phyloP scores from a whole-genome alignment of 2,888 invertebrate species.

The Cheilosia scutellata region DNA sequence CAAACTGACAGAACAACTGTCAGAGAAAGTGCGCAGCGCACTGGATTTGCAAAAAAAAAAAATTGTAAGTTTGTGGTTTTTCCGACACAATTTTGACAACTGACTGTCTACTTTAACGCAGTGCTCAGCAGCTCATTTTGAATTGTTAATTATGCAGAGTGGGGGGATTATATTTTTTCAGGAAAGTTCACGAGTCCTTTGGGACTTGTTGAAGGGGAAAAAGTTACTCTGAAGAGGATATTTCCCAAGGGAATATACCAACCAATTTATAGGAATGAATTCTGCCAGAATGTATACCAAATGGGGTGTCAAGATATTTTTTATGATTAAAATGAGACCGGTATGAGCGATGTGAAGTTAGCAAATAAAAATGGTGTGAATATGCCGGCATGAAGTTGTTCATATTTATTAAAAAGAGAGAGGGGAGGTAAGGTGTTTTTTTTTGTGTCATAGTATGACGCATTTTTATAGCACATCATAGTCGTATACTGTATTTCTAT shows the following conservation, averaged over 20 bases:
- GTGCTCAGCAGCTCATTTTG: slow-evolving; percentile 8
- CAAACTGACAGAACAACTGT: slow-evolving; percentile 62
- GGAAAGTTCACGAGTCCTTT: slow-evolving; percentile 35
- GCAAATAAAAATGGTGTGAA: slow-evolving; percentile 10
- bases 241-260: slow-evolving; percentile 39
- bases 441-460: too few species aligned
- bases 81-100: slow-evolving; percentile 59
- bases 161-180: background rate
- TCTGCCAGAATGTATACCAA: background rate
- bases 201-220: slow-evolving; percentile 20
- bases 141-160: slow-evolving; percentile 48
- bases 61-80: slow-evolving; percentile 19
- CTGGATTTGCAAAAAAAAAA: background rate
- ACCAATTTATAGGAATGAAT: slow-evolving; percentile 18
- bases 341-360: background rate
- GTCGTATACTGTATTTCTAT: too few species aligned
- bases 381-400: slow-evolving; percentile 3
- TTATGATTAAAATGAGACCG: slow-evolving; percentile 39
- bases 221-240: slow-evolving; percentile 7
- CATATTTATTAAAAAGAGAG: background rate
- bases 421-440: too few species aligned
- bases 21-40: slow-evolving; percentile 16
- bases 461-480: too few species aligned
- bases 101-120: slow-evolving; percentile 3
- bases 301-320: slow-evolving; percentile 41